phyloP scores from a whole-genome alignment of 2,113 vertebrate species.

The Rhinopomastus cyanomelas region DNA sequence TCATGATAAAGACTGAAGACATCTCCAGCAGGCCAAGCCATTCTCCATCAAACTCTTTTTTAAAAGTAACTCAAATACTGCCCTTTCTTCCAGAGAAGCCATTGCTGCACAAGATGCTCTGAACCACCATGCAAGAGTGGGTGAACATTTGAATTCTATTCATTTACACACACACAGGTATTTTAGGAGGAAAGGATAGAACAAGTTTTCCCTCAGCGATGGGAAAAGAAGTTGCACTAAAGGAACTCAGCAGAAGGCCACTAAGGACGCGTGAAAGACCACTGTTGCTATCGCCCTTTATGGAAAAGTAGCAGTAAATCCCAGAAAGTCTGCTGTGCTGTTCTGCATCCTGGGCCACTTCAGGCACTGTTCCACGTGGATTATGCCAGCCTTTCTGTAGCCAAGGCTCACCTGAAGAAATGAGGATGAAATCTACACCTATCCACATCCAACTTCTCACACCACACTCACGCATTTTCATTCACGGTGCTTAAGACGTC shows the following conservation, averaged over 20 bases:
- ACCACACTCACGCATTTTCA: background rate
- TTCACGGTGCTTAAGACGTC: background rate
- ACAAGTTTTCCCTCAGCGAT: background rate
- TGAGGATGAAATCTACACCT: background rate
- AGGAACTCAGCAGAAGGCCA: background rate
- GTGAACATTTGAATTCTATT: background rate
- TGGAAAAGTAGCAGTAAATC: background rate
- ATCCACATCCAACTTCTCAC: background rate
- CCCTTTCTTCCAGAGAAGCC: background rate
- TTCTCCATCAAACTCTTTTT: background rate
- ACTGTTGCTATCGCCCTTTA: background rate
- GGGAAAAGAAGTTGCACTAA: background rate
- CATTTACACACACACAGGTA: background rate
- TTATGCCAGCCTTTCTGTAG: background rate
- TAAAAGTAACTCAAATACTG: background rate
- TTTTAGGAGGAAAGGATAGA: background rate
- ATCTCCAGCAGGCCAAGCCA: background rate
- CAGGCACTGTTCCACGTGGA: background rate
- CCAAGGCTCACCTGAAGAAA: background rate
- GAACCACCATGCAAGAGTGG: background rate
- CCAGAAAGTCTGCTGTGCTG: background rate
- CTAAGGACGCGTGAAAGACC: background rate
- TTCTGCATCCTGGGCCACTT: background rate
- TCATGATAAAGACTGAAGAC: background rate
- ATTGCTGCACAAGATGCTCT: background rate